Evolutionary conservation across 2,113 vertebrate species (phyloP), one percentile per base, ranked within the genome.

Genomic region (Sapayoa aenigma): DNA sequence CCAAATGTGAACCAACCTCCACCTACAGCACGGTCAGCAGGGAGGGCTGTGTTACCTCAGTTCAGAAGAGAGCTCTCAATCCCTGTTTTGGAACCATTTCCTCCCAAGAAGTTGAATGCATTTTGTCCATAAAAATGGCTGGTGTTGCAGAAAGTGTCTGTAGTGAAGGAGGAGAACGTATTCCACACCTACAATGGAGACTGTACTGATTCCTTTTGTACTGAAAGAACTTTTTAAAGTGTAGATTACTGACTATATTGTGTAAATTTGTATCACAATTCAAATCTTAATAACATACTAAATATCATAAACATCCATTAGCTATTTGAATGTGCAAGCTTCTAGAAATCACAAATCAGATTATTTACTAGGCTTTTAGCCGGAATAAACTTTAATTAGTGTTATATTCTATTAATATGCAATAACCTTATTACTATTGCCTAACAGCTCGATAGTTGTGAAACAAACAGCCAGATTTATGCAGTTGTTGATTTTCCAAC

Each of bases 321-420:
- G 30, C 55, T 83, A 44, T 83, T 91, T 74, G 71, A 90, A 95
- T 58, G 11, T 91, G 59, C 50, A 62, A 55, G 59, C 35, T 88
- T 87, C 92, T 44, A 77, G 59, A 91, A 90, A 93, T 52, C 55
- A 86, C 63, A 71, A 90, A 56, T 77, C 83, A 73, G 74, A 56
- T 79, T 73, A 73, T 83, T 90, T 86, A 52, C 52, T 55, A 81
- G 59, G 21, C 50, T 83, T 91, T 90, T 77, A 81, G 14, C 9
- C 88, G 52, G 35, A 91, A 90, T 85, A 86, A 74, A 39, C 79
- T 86, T 80, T 76, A 95, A 71, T 85, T 94, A 78, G 12, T 78
- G 22, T 84, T 95, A 33, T 37, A 83, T 75, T 87, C 77, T 72
- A 47, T 90, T 78, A 85, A 88, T 90, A 78, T 75, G 77, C 56